phyloP scores from a whole-genome alignment of 2,797 vertebrate species.

The Picus viridis region DNA sequence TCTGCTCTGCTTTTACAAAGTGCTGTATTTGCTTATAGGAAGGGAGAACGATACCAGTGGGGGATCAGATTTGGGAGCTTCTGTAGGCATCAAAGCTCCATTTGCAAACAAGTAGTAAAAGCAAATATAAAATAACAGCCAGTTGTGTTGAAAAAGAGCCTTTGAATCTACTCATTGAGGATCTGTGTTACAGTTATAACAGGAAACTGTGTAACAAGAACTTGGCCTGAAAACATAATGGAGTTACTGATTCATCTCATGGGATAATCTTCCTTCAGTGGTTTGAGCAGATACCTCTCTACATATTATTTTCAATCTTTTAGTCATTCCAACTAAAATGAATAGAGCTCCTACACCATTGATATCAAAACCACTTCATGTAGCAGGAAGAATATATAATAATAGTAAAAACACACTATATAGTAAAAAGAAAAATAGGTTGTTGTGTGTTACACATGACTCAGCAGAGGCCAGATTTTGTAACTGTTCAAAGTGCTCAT shows the following conservation, averaged over 20 bases:
- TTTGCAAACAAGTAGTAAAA: not conserved
- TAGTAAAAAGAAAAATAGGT: not conserved
- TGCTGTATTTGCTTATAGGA: not conserved
- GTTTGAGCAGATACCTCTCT: not conserved
- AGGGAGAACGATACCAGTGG: not conserved
- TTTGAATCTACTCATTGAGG: not conserved
- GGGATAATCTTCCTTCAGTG: not conserved
- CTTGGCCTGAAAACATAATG: not conserved
- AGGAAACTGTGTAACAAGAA: not conserved
- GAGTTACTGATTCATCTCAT: not conserved
- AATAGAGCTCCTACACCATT: not conserved
- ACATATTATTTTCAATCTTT: not conserved
- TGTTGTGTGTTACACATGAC: conserved; percentile 26
- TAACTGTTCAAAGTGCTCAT: not conserved
- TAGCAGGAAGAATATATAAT: conserved; percentile 1
- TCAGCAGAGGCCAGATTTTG: conserved; percentile 20
- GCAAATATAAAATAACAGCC: not conserved
- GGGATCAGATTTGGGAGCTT: not conserved
- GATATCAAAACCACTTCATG: not conserved
- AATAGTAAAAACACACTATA: not conserved
- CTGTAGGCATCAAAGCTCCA: not conserved
- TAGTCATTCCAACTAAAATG: not conserved
- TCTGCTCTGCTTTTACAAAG: not conserved
- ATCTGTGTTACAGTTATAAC: not conserved
- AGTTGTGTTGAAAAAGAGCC: not conserved